A percentile compares a stretch with the other conserved stretches of the same genome.
Evolutionary conservation across 2,888 invertebrate species (phyloP).

Genomic region (Dermolepida albohirtum): DNA sequence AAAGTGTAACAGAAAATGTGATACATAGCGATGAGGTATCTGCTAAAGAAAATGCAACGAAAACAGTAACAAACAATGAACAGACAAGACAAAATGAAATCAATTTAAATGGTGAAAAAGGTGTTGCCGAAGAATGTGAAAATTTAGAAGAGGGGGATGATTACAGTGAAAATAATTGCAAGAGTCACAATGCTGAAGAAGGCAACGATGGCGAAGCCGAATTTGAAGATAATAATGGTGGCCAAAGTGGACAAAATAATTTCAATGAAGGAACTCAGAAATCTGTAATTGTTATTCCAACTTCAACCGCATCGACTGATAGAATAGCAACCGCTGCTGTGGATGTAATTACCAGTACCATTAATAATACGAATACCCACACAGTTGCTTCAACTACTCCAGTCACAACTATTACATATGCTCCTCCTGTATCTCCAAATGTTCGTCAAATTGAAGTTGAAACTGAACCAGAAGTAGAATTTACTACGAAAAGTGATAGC

Average conservation of each 20-base stretch:
- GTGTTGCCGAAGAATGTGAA: slow-evolving; percentile 8
- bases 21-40: slow-evolving; percentile 5
- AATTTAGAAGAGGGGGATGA: slow-evolving; percentile 4
- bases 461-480: slow-evolving; percentile 52
- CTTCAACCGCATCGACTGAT: slow-evolving; percentile 1
- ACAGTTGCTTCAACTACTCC: not conserved
- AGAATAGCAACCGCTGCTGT: not conserved
- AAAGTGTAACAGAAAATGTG: slow-evolving; percentile 7
- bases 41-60: slow-evolving; percentile 15
- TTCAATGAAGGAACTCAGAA: slow-evolving; percentile 2
- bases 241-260: slow-evolving; percentile 1
- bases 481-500: slow-evolving; percentile 59
- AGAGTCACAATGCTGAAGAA: slow-evolving; percentile 29
- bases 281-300: not conserved
- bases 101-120: slow-evolving; percentile 4
- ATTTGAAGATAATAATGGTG: slow-evolving; percentile 13
- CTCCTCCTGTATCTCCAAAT: not conserved
- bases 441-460: slow-evolving; percentile 14
- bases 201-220: slow-evolving; percentile 27
- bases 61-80: slow-evolving; percentile 17
- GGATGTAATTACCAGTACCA: not conserved
- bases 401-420: not conserved
- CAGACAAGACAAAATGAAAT: slow-evolving; percentile 40
- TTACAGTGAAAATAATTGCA: slow-evolving; percentile 22
- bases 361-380: not conserved